Evolutionary conservation across 2,888 invertebrate genomes (phyloP).

Genomic region (Tipula unca): DNA sequence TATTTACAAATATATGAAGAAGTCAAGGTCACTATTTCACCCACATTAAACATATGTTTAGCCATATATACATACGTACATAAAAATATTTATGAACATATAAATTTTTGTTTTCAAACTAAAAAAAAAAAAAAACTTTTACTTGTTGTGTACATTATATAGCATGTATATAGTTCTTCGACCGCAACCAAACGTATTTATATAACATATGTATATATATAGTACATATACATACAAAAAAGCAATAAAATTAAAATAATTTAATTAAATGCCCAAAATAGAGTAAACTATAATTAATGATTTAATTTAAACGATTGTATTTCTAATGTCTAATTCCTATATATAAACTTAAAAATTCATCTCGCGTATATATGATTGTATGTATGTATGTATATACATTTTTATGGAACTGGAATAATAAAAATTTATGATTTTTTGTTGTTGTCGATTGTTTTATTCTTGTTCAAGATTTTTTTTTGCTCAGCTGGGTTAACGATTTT

Average conservation of each 20-base stretch:
- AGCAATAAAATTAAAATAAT: background rate
- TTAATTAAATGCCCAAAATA: background rate
- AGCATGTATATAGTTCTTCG: background rate
- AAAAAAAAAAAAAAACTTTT: background rate
- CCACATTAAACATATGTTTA: conserved; percentile 14
- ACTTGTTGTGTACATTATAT: background rate
- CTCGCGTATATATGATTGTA: too few relatives aligned
- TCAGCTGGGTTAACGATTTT: background rate
- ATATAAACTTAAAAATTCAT: background rate
- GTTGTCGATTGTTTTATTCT: background rate
- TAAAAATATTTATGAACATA: background rate
- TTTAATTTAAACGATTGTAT: background rate
- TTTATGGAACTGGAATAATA: background rate
- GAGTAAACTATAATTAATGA: background rate
- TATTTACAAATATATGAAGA: background rate
- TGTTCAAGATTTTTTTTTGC: background rate
- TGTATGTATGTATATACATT: too few relatives aligned
- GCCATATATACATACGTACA: background rate
- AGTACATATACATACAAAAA: background rate
- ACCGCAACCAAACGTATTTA: background rate
- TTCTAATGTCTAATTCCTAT: background rate
- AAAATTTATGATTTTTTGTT: background rate
- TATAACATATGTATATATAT: background rate
- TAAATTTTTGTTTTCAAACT: background rate
- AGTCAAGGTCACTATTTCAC: background rate